These are phyloP conservation scores for Drosophila leonis DNA, from an alignment of 2,888 invertebrate genomes.

Conservation along the genomic window DNA sequence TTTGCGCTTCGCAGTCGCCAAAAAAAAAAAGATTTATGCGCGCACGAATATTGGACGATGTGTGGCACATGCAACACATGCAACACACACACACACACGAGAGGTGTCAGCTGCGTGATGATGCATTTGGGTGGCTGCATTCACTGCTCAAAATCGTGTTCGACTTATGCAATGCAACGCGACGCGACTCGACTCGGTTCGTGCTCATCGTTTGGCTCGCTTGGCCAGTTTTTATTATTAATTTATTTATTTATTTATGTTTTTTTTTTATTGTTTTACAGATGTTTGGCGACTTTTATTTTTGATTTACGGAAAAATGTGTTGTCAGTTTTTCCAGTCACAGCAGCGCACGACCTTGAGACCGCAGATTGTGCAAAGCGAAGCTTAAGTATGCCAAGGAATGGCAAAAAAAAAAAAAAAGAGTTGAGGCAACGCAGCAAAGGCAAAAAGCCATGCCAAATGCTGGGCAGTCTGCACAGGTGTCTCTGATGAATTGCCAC, in stretches of 20 bases:
- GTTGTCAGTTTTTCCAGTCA: conserved; percentile 15
- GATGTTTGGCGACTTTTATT: conserved; percentile 47
- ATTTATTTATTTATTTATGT: conserved; percentile 1
- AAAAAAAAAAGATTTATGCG: conserved; percentile 66
- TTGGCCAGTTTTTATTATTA: conserved; percentile 33
- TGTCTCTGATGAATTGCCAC: conserved; percentile 12
- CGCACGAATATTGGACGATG: conserved; percentile 69
- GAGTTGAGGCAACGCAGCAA: not conserved
- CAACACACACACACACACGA: conserved; percentile 1
- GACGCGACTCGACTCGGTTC: not conserved
- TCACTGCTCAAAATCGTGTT: conserved; percentile 63
- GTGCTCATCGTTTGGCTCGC: conserved; percentile 51
- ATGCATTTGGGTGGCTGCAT: conserved; percentile 48
- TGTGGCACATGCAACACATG: conserved; percentile 49
- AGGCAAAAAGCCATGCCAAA: conserved; percentile 1
- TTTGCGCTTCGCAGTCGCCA: conserved; percentile 41
- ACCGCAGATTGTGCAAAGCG: conserved; percentile 50
- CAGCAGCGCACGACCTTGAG: conserved; percentile 44
- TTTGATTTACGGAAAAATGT: conserved; percentile 41
- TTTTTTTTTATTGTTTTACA: conserved; percentile 10
- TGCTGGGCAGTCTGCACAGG: conserved; percentile 4
- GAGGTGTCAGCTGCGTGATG: conserved; percentile 37
- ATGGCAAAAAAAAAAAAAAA: conserved; percentile 11
- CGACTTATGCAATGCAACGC: conserved; percentile 71
- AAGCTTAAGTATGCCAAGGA: conserved; percentile 57